Evolutionary conservation across 2,113 vertebrate species (phyloP), one percentile per base, ranked within the genome.

Genomic region (Anhinga anhinga): DNA sequence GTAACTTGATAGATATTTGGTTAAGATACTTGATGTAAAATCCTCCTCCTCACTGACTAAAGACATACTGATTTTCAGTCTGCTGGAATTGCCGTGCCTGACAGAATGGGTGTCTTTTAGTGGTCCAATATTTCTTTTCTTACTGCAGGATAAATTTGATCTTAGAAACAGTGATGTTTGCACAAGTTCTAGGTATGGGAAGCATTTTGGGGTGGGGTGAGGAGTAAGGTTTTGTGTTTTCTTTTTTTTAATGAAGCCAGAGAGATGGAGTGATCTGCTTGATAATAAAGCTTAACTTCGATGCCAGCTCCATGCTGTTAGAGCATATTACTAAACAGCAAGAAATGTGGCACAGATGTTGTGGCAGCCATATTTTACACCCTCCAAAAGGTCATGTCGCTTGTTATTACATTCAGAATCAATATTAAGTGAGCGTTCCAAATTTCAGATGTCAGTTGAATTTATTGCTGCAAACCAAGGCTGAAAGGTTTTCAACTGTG

Each of bases 341-440:
- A 98, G 98, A 97, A 98, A 98, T 98, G 98, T 98, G 98, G 98
- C 98, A 98, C 98, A 98, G 98, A 98, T 98, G 98, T 99, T 99
- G 98, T 98, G 98, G 98, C 97, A 98, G 98, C 98, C 98, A 98
- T 98, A 98, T 98, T 98, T 98, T 98, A 98, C 98, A 98, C 98
- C 98, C 98, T 98, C 98, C 98, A 97, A 98, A 98, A 98, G 98
- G 98, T 98, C 98, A 98, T 98, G 98, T 98, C 98, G 96, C 98
- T 98, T 98, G 98, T 98, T 98, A 98, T 98, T 98, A 98, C 98
- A 98, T 98, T 98, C 98, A 97, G 98, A 98, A 98, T 98, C 98
- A 98, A 98, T 98, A 98, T 98, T 98, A 98, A 98, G 98, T 98
- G 98, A 98, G 98, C 96, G 97, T 98, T 98, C 98, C 98, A 98